Conservation (phyloP, 2,888 invertebrate genomes). For the Lasioglossum morio region DNA sequence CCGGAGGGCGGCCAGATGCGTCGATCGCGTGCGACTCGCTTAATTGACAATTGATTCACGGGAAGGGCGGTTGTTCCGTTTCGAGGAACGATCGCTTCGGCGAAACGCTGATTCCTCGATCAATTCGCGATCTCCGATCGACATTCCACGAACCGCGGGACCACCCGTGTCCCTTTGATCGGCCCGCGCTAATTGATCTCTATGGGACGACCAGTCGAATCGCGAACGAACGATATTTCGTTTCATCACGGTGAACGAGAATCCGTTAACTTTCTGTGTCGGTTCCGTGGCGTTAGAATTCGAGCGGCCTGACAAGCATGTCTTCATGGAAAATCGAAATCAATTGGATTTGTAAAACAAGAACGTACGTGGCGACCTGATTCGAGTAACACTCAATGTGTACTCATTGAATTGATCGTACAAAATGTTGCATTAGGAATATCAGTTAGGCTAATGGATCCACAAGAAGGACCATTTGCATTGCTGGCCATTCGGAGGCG, state of each 20-base stretch:
- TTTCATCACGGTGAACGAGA: neutral
- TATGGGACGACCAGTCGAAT: slow-evolving; percentile 3
- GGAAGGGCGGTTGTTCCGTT: slow-evolving; percentile 29
- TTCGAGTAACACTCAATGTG: too few species aligned
- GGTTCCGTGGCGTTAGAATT: too few species aligned
- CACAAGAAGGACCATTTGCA: neutral
- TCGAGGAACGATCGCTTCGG: slow-evolving; percentile 49
- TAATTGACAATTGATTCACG: slow-evolving; percentile 50
- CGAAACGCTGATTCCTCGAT: slow-evolving; percentile 37
- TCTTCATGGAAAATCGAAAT: too few species aligned
- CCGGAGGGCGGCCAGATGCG: neutral
- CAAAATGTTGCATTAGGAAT: too few species aligned
- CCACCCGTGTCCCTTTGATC: neutral
- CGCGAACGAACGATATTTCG: slow-evolving; percentile 5
- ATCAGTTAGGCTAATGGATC: too few species aligned
- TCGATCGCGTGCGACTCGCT: slow-evolving; percentile 8
- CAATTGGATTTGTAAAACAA: too few species aligned
- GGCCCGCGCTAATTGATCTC: slow-evolving; percentile 36
- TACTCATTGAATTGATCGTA: too few species aligned
- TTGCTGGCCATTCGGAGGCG: neutral
- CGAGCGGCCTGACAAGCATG: too few species aligned
- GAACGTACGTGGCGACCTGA: too few species aligned
- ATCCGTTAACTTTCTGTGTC: too few species aligned
- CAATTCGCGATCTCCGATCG: slow-evolving; percentile 1
- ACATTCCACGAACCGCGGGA: slow-evolving; percentile 30